These are phyloP conservation scores for Melanaphis sacchari DNA, from an alignment of 1,140 invertebrate genomes.

Conservation along the genomic window DNA sequence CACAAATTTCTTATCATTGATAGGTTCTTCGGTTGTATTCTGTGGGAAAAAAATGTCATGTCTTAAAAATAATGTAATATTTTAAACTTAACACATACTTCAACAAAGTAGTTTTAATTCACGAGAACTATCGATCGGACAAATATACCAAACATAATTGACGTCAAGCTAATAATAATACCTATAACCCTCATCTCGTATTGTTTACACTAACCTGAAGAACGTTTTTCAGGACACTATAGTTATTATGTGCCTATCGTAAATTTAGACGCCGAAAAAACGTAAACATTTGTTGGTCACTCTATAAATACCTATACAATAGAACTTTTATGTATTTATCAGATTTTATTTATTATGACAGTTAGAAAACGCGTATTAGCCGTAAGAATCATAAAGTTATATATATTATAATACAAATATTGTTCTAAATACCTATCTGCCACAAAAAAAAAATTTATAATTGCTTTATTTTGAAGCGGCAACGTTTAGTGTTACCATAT, in stretches of 20 bases:
- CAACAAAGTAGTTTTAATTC: no score
- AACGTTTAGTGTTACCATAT: not conserved
- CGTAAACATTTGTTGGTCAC: not conserved
- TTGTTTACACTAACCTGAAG: not conserved
- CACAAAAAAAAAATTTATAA: not conserved
- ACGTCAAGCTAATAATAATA: not conserved
- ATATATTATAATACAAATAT: not conserved
- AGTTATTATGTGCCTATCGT: not conserved
- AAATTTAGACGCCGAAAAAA: not conserved
- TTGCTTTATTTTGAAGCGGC: not conserved
- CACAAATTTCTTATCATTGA: conserved; percentile 33
- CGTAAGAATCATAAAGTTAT: not conserved
- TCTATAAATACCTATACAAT: not conserved
- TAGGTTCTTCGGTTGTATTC: not conserved
- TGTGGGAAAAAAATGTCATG: not conserved
- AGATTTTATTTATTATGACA: not conserved
- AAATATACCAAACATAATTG: not conserved
- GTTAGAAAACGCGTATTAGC: not conserved
- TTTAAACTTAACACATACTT: no score
- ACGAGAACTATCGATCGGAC: not conserved
- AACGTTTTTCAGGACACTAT: not conserved
- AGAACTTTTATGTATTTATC: not conserved
- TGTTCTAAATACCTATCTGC: not conserved
- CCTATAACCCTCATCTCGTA: not conserved
- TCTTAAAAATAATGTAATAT: not conserved